These are phyloP conservation scores for Hydrolagus colliei DNA, from an alignment of 2,797 vertebrate species.

Conservation along the genomic window DNA sequence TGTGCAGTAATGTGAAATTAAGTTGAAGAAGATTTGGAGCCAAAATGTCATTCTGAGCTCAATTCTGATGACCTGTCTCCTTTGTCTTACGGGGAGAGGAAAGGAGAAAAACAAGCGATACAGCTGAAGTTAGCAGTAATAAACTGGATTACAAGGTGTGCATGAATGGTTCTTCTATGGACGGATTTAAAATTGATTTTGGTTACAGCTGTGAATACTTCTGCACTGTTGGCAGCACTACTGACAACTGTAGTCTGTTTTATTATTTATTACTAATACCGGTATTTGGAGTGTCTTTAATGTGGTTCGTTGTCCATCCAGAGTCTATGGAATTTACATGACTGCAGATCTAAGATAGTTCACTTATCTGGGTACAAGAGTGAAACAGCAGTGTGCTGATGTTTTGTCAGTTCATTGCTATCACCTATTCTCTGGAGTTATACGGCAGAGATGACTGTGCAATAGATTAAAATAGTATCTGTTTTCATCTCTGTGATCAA, in stretches of 20 bases:
- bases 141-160: conserved; percentile 16
- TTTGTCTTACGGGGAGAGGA: not conserved
- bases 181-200: conserved; percentile 21
- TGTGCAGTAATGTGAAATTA: not conserved
- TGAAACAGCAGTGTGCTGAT: not conserved
- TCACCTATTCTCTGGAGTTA: not conserved
- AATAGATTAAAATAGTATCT: not conserved
- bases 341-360: not conserved
- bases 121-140: not conserved
- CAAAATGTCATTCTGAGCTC: conserved; percentile 4
- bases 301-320: conserved; percentile 3
- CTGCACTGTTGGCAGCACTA: conserved; percentile 18
- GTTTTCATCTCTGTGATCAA: too few species aligned
- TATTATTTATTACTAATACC: not conserved
- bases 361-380: not conserved
- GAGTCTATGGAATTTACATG: not conserved
- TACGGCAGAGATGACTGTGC: not conserved
- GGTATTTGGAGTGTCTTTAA: not conserved
- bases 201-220: conserved; percentile 26
- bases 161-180: conserved; percentile 26
- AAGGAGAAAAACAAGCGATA: not conserved
- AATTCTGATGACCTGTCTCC: not conserved
- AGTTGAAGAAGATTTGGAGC: not conserved
- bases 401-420: not conserved
- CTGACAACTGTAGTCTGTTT: conserved; percentile 18